Conservation (phyloP, 1,140 invertebrate genomes). For the Penaeus chinensis region DNA sequence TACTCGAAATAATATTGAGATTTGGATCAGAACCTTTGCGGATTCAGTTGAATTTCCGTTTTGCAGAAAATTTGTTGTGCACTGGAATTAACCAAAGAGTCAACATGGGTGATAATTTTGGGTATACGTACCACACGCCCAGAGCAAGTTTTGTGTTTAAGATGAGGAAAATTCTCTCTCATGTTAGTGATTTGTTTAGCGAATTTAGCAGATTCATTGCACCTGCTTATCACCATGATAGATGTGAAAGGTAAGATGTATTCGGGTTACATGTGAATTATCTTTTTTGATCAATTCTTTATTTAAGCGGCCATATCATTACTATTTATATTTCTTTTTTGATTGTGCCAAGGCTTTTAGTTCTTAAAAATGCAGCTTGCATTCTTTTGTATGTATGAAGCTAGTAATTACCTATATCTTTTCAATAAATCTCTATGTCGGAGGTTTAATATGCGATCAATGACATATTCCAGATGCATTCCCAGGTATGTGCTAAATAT, state of each 20-base stretch:
- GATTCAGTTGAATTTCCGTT: too few relatives aligned
- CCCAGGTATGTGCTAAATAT: too few relatives aligned
- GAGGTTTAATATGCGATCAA: too few relatives aligned
- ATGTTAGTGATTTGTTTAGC: constrained; percentile 94
- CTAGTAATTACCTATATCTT: too few relatives aligned
- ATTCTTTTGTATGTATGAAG: too few relatives aligned
- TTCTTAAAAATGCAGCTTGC: too few relatives aligned
- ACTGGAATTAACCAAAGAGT: not conserved
- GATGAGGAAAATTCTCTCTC: constrained; percentile 77
- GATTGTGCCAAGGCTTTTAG: not conserved
- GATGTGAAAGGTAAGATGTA: constrained; percentile 82
- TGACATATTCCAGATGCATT: too few relatives aligned
- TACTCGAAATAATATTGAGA: too few relatives aligned
- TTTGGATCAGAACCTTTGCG: too few relatives aligned
- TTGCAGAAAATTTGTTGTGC: not conserved
- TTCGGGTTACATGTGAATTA: constrained; percentile 67
- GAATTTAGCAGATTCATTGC: constrained; percentile 96
- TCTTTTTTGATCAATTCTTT: not conserved
- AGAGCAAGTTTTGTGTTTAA: constrained; percentile 81
- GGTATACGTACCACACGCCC: constrained; percentile 88
- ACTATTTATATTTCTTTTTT: not conserved
- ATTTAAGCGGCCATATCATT: too few relatives aligned
- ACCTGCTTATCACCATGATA: constrained; percentile 94
- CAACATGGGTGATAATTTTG: constrained; percentile 75
- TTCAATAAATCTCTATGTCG: too few relatives aligned